Percentiles rank a stretch among this genome's conserved stretches.
phyloP scores from a whole-genome alignment of 2,113 vertebrate species.

The Atrichornis clamosus region DNA sequence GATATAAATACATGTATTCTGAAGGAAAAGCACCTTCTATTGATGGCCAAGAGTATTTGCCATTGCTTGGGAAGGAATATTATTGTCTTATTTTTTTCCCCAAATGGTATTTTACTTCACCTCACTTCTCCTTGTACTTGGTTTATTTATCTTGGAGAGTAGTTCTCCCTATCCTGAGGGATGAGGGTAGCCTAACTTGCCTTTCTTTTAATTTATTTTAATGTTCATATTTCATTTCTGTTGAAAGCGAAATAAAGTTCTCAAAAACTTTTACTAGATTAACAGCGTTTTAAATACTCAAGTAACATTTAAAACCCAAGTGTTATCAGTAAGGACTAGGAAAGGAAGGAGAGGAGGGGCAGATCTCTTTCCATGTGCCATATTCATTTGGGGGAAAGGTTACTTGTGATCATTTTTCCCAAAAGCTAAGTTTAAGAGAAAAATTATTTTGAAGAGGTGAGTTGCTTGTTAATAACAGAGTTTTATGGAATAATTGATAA shows the following conservation, averaged over 20 bases:
- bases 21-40: not conserved
- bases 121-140: not conserved
- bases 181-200: slow-evolving; percentile 60
- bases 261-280: not conserved
- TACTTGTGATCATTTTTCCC: not conserved
- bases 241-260: not conserved
- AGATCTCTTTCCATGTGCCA: not conserved
- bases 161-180: slow-evolving; percentile 55
- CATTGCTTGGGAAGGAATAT: not conserved
- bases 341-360: not conserved
- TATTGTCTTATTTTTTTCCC: not conserved
- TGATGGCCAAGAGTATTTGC: not conserved
- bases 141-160: slow-evolving; percentile 59
- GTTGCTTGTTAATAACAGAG: not conserved
- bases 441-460: not conserved
- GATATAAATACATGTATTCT: not conserved
- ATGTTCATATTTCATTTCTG: slow-evolving; percentile 47
- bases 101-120: not conserved
- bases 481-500: not conserved
- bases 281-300: not conserved
- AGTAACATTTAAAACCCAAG: not conserved
- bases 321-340: not conserved
- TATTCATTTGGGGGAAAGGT: not conserved
- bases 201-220: slow-evolving; percentile 75
- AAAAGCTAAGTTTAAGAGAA: not conserved